A percentile compares a stretch with the other conserved stretches of the same genome.
These are phyloP conservation scores for Pleuronectes platessa DNA, from an alignment of 2,113 vertebrate species.

Conservation along the genomic window DNA sequence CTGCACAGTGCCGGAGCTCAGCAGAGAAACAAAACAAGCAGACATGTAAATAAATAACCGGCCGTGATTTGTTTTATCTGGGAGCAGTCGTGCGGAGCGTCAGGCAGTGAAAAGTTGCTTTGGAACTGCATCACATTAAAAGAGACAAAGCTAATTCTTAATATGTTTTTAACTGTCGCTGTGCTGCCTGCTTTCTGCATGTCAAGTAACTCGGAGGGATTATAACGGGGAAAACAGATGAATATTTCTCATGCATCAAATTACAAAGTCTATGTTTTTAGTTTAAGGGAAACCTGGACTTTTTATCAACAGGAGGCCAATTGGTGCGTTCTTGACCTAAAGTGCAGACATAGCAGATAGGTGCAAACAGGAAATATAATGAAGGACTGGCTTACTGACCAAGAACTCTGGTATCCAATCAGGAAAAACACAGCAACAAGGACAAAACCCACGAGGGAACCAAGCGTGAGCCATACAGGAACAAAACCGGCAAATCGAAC, in stretches of 20 bases:
- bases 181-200: neutral
- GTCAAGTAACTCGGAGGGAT: neutral
- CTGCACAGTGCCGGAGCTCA: slow-evolving; percentile 11
- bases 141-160: slow-evolving; percentile 33
- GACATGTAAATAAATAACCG: slow-evolving; percentile 51
- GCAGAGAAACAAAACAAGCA: slow-evolving; percentile 46
- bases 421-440: neutral
- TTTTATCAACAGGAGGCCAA: neutral
- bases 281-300: neutral
- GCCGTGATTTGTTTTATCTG: slow-evolving; percentile 40
- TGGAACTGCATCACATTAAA: slow-evolving; percentile 22
- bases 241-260: neutral
- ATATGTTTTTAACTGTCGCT: slow-evolving; percentile 13
- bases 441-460: neutral
- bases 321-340: neutral
- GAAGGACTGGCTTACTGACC: neutral
- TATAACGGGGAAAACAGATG: neutral
- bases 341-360: no score
- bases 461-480: neutral
- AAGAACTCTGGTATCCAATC: neutral
- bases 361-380: neutral
- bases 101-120: slow-evolving; percentile 25
- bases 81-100: slow-evolving; percentile 21
- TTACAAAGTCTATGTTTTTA: neutral
- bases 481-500: no score